A percentile compares a stretch with the other conserved stretches of the same genome.
Evolutionary conservation across 2,888 invertebrate species (phyloP).

Genomic region (Colletes collaris): DNA sequence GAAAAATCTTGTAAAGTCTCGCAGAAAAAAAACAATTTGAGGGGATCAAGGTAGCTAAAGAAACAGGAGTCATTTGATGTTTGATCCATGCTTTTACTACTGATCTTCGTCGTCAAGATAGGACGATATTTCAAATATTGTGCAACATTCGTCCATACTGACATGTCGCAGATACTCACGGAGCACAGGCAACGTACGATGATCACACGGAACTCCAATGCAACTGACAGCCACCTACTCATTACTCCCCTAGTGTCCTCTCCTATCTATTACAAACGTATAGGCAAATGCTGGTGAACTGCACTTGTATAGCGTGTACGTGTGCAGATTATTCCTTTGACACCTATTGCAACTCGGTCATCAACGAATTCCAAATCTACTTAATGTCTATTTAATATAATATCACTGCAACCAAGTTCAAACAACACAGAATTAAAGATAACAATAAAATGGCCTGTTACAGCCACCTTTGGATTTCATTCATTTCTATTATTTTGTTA

Average conservation of each 20-base stretch:
- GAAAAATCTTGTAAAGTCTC: not conserved
- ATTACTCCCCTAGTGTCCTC: conserved; percentile 82
- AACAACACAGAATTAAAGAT: not conserved
- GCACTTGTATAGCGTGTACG: conserved; percentile 32
- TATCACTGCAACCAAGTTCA: not conserved
- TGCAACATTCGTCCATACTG: conserved; percentile 7
- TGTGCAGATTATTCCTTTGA: conserved; percentile 53
- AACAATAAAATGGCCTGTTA: not conserved
- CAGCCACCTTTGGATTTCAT: not conserved
- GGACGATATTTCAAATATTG: not conserved
- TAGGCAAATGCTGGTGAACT: conserved; percentile 59
- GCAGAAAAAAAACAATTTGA: not conserved
- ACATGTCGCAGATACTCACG: conserved; percentile 70
- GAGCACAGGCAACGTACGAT: conserved; percentile 74
- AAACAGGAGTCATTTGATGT: not conserved
- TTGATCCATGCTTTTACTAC: not conserved
- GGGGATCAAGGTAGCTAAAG: not conserved
- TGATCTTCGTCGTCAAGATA: not conserved
- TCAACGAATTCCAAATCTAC: conserved; percentile 43
- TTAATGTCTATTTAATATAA: conserved; percentile 2
- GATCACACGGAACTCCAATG: conserved; percentile 80
- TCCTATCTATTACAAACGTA: conserved; percentile 82
- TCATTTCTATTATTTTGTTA: not conserved
- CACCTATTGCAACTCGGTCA: conserved; percentile 50
- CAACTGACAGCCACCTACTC: conserved; percentile 80